phyloP scores from a whole-genome alignment of 2,888 invertebrate species.

The Amblyjoppa fuscipennis region DNA sequence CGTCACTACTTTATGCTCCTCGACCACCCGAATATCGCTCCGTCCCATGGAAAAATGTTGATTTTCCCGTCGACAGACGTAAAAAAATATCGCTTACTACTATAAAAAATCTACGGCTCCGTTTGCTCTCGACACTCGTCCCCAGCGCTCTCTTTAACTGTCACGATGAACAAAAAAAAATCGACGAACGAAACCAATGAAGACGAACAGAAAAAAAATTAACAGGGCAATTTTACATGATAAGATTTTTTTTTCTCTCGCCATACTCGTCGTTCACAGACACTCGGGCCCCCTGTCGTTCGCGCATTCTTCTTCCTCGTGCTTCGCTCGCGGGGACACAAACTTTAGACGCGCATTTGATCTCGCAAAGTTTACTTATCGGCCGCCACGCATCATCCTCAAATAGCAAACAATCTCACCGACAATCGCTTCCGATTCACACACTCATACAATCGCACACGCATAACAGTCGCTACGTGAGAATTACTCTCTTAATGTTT shows the following conservation, averaged over 20 bases:
- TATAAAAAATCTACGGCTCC: slow-evolving; percentile 67
- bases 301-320: slow-evolving; percentile 17
- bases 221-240: not conserved
- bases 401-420: slow-evolving; percentile 27
- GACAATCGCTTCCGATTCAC: slow-evolving; percentile 18
- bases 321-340: not conserved
- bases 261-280: slow-evolving; percentile 8
- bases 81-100: slow-evolving; percentile 71
- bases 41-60: slow-evolving; percentile 37
- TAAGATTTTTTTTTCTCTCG: slow-evolving; percentile 13
- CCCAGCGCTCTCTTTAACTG: slow-evolving; percentile 21
- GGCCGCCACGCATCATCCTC: not conserved
- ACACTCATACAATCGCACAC: slow-evolving; percentile 23
- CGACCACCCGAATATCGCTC: slow-evolving; percentile 26
- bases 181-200: not conserved
- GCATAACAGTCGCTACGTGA: slow-evolving; percentile 21
- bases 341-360: not conserved
- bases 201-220: slow-evolving; percentile 1
- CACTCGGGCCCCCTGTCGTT: slow-evolving; percentile 31
- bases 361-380: slow-evolving; percentile 1
- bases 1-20: slow-evolving; percentile 36
- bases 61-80: slow-evolving; percentile 58
- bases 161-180: not conserved
- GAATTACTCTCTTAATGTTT: slow-evolving; percentile 8
- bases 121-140: slow-evolving; percentile 37